Conservation (phyloP, 2,797 vertebrate genomes). For the Brachyalestes nurse region DNA sequence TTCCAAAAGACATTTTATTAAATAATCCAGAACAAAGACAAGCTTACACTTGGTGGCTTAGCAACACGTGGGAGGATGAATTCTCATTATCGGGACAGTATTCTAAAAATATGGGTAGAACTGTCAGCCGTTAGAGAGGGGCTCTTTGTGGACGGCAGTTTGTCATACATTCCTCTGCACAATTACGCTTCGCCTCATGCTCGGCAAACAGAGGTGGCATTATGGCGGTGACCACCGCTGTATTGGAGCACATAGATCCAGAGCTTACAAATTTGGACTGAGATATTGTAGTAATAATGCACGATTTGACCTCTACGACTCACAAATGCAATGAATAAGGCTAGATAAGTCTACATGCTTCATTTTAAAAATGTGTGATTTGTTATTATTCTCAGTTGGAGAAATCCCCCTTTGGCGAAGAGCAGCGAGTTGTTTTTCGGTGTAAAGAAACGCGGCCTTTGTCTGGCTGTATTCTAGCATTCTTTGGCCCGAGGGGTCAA, state of each 20-base stretch:
- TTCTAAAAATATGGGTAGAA: conserved; percentile 69
- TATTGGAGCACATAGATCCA: neutral
- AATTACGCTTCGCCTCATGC: conserved; percentile 62
- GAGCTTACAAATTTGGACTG: conserved; percentile 20
- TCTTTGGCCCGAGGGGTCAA: conserved; percentile 67
- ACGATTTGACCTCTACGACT: neutral
- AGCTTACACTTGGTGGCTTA: conserved; percentile 50
- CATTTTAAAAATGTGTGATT: conserved; percentile 22
- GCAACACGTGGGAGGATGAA: conserved; percentile 49
- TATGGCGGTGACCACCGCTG: conserved; percentile 54
- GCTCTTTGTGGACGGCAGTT: conserved; percentile 65
- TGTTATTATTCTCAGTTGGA: conserved; percentile 45
- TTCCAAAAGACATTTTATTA: conserved; percentile 11
- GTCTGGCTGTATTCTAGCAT: conserved; percentile 46
- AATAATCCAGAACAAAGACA: conserved; percentile 43
- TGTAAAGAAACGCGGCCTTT: conserved; percentile 70
- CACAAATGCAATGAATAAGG: neutral
- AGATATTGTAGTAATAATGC: conserved; percentile 27
- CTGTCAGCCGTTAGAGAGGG: conserved; percentile 60
- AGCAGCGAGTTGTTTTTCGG: conserved; percentile 51
- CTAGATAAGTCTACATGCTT: conserved; percentile 10
- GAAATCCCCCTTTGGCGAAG: conserved; percentile 46
- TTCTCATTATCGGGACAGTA: conserved; percentile 52
- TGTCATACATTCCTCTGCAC: conserved; percentile 70
- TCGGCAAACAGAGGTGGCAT: conserved; percentile 66